A percentile compares a stretch with the other conserved stretches of the same genome.
Evolutionary conservation across 1,140 invertebrate genomes (phyloP).

Genomic region (Sitobion miscanthi): DNA sequence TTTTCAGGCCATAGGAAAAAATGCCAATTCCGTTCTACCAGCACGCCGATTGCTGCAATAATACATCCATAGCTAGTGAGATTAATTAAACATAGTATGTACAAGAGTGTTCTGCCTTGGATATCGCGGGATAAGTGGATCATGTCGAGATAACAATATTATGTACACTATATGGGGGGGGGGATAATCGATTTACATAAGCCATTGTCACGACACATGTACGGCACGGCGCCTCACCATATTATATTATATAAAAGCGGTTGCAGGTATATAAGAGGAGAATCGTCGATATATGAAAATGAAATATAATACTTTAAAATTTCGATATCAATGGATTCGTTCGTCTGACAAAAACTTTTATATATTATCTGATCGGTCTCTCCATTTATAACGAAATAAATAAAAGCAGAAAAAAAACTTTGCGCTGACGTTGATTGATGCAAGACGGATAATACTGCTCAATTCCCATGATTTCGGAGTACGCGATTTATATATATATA

Average conservation of each 20-base stretch:
- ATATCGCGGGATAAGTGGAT: not conserved
- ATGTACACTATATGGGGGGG: not conserved
- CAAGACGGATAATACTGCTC: not conserved
- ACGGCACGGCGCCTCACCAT: not conserved
- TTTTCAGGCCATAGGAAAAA: not conserved
- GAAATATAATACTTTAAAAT: constrained; percentile 11
- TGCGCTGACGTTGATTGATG: constrained; percentile 18
- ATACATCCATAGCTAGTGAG: not conserved
- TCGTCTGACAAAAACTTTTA: constrained; percentile 11
- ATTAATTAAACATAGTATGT: not conserved
- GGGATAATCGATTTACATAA: not conserved
- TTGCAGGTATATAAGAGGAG: not conserved
- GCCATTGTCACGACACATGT: not conserved
- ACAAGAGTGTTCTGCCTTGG: not conserved
- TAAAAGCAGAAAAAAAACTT: constrained; percentile 17
- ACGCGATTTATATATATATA: too few relatives aligned
- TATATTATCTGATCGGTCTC: not conserved
- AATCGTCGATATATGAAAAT: not conserved
- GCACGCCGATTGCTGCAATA: not conserved
- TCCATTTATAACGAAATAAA: constrained; percentile 35
- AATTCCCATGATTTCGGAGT: not conserved
- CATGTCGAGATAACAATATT: not conserved
- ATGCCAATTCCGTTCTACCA: not conserved
- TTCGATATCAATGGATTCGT: not conserved
- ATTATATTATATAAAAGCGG: not conserved